Conservation (phyloP, 2,113 vertebrate genomes). For the Bujurquina vittata region DNA sequence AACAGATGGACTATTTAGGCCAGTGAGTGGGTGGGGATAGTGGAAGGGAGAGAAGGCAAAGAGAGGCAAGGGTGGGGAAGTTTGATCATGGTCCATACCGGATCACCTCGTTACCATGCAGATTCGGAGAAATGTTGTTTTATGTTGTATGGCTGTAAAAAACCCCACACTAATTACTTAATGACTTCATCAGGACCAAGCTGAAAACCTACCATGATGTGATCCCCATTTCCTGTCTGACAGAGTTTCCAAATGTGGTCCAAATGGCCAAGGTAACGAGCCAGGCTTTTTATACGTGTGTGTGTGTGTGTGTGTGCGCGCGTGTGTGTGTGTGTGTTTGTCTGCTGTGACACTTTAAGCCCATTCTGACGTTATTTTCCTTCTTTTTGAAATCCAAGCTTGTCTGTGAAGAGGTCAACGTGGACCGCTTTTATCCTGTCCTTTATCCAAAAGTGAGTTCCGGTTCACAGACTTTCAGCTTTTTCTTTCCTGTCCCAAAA, state of each 20-base stretch:
- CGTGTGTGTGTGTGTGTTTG: no score
- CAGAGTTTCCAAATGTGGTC: conserved; percentile 94
- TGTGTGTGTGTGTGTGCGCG: no score
- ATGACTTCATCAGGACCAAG: conserved; percentile 85
- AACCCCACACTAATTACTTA: conserved; percentile 40
- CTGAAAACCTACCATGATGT: conserved; percentile 92
- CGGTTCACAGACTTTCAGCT: not conserved
- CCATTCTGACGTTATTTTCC: conserved; percentile 16
- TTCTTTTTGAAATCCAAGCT: conserved; percentile 78
- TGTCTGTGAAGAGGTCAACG: conserved; percentile 94
- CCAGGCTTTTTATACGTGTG: not conserved
- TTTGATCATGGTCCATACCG: conserved; percentile 34
- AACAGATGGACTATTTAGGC: conserved; percentile 77
- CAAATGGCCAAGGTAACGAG: conserved; percentile 96
- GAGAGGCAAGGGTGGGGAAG: conserved; percentile 37
- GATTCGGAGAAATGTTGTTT: conserved; percentile 38
- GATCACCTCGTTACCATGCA: conserved; percentile 39
- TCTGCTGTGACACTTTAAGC: no score
- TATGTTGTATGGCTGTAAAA: conserved; percentile 23
- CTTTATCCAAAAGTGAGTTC: conserved; percentile 86
- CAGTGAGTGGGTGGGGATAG: conserved; percentile 53
- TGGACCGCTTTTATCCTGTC: conserved; percentile 95
- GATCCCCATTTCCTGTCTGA: conserved; percentile 97
- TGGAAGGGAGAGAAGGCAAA: conserved; percentile 30
- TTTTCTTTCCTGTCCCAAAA: not conserved